Evolutionary conservation across 2,888 invertebrate species (phyloP), one percentile per base, ranked within the genome.

Genomic region (Heliconius ismenius): DNA sequence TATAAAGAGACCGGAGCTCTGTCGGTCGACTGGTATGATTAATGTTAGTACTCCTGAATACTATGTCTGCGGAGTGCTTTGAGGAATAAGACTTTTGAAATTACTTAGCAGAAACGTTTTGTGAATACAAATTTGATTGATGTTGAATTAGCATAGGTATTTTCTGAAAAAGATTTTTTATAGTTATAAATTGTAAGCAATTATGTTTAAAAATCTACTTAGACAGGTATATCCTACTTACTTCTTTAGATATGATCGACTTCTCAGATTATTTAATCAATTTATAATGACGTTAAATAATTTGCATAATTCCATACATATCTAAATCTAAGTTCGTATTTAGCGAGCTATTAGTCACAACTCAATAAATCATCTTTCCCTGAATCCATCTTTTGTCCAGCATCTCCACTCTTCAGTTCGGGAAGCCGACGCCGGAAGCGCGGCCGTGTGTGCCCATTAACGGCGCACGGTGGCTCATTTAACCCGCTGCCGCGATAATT

Each of bases 401-500:
- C 74, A 74, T 75, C 74, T 67, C n/a, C 4, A 39, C n/a, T 60
- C 74, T 77, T 69, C 49, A 39, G 78, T 78, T 81, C 79, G 79
- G 79, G 80, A 80, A 78, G 87, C 86, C 86, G 87, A 87, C 89
- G 89, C 92, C 93, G 93, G 93, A 93, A 92, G 88, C 87, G 83
- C 79, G 81, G 82, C 83, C 84, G 84, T 88, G 86, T 89, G 90
- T 87, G 87, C 89, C 90, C 92, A 92, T 93, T 93, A 93, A 91
- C 92, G 92, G 89, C 89, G 89, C 91, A 90, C 88, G 89, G 89
- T 91, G 93, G 90, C 92, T 94, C 94, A 93, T 94, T 94, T 93
- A 93, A 92, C 92, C 90, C 92, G 91, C 90, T 91, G 90, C 91
- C 86, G 90, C 91, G 93, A 92, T 94, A 94, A 94, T 94, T 94